Evolutionary conservation across 2,113 vertebrate genomes (phyloP).

Genomic region (Sebastes schlegelii): DNA sequence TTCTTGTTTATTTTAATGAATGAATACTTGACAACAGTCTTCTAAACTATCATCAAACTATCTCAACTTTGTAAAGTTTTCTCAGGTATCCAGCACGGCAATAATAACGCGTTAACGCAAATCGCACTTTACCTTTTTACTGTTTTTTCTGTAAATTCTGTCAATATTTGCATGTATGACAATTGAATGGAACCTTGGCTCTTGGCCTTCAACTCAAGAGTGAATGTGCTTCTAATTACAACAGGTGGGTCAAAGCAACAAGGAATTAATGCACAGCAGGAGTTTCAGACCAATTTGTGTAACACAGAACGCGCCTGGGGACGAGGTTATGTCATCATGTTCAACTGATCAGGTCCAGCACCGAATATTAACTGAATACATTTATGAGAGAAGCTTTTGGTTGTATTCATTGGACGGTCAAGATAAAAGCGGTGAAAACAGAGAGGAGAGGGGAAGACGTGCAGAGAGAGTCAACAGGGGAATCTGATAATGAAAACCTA

Average conservation of each 20-base stretch:
- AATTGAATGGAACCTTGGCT: background rate
- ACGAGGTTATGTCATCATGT: slow-evolving; percentile 20
- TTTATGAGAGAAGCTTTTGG: slow-evolving; percentile 10
- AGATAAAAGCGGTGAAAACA: slow-evolving; percentile 44
- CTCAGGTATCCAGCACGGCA: background rate
- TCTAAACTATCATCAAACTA: background rate
- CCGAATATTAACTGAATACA: slow-evolving; percentile 29
- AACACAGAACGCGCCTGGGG: slow-evolving; percentile 32
- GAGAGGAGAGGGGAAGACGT: slow-evolving; percentile 17
- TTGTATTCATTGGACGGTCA: slow-evolving; percentile 27
- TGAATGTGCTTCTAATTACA: background rate
- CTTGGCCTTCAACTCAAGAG: background rate
- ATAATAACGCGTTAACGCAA: too few relatives aligned
- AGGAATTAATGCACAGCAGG: slow-evolving; percentile 35
- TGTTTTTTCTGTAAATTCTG: background rate
- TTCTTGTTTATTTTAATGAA: background rate
- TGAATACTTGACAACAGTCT: background rate
- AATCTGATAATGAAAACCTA: slow-evolving; percentile 60
- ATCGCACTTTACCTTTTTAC: background rate
- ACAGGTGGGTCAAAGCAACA: slow-evolving; percentile 15
- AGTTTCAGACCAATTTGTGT: slow-evolving; percentile 45
- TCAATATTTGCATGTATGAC: background rate
- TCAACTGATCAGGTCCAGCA: slow-evolving; percentile 8
- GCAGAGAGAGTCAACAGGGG: slow-evolving; percentile 38
- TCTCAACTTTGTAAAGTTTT: background rate